Evolutionary conservation across 2,888 invertebrate genomes (phyloP), one percentile per base, ranked within the genome.

Genomic region (Synanthedon vespiformis): DNA sequence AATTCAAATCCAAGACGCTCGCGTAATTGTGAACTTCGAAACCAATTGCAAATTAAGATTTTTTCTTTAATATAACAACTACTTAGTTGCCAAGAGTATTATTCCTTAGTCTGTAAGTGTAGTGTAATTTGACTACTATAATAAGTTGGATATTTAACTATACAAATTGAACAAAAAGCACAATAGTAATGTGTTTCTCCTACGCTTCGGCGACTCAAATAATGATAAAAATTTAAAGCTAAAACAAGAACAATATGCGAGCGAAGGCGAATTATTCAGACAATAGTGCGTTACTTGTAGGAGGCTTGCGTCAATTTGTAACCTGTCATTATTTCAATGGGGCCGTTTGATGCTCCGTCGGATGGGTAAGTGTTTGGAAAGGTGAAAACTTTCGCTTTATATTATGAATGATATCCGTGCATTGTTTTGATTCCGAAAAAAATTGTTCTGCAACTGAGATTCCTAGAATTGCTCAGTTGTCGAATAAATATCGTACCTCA

Each of bases 241-340:
- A 34, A 34, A 34, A 52, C 53, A 16, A 49, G 50, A 44, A 52
- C 54, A 51, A 54, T 59, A 51, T 55, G 56, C 55, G 57, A 60
- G 58, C 58, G 60, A 58, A 57, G 55, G 60, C 63, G 63, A 61
- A 61, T 56, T 58, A 55, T 49, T 50, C 54, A 55, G 52, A 55
- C 55, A 55, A 55, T 55, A 50, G 44, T 44, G 44, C 12, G 44
- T 44, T 44, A 44, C 44, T 44, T 13, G 12, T 48, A 34, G 49
- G 48, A 13, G 12, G 78, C 83, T 82, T 83, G 82, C 83, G 72
- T 75, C 70, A 67, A 75, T 76, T 77, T 80, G 83, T 81, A 76
- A 73, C 69, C 72, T 80, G 80, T 77, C 81, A 78, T 78, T 74
- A 75, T 66, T 66, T 72, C 65, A 74, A 75, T 73, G 63, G 70